These are phyloP conservation scores for Nipponia nippon DNA, from an alignment of 2,113 vertebrate genomes.

Conservation along the genomic window DNA sequence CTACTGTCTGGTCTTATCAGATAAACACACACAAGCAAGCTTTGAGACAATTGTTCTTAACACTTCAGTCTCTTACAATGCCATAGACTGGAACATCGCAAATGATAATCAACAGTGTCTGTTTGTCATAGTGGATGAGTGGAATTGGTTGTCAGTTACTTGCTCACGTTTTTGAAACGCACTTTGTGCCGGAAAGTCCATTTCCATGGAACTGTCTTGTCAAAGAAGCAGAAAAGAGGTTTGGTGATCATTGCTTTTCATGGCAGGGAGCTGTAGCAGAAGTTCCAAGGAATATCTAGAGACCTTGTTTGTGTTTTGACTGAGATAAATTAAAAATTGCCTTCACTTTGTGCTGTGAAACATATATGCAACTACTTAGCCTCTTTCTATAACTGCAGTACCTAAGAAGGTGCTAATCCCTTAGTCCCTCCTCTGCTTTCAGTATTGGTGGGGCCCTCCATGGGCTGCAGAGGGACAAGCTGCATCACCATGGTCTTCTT, in stretches of 20 bases:
- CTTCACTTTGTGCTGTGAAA: not conserved
- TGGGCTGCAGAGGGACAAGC: not conserved
- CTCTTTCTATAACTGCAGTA: not conserved
- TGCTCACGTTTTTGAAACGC: not conserved
- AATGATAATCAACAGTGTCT: not conserved
- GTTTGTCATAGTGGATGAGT: not conserved
- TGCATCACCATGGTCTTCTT: not conserved
- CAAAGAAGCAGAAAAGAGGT: not conserved
- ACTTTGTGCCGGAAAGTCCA: not conserved
- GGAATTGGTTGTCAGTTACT: not conserved
- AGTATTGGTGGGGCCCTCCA: not conserved
- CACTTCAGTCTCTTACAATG: not conserved
- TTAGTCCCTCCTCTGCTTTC: not conserved
- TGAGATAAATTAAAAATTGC: not conserved
- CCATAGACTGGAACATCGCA: not conserved
- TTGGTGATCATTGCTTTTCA: not conserved
- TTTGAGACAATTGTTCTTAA: no score
- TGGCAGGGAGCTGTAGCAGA: not conserved
- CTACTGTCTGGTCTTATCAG: no score
- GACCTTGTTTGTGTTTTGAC: not conserved
- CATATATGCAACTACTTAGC: not conserved
- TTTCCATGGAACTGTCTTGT: not conserved
- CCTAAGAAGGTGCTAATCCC: not conserved
- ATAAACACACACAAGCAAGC: no score
- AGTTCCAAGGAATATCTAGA: not conserved